A percentile compares a stretch with the other conserved stretches of the same genome.
Conservation (phyloP, 2,113 vertebrate genomes). For the Lagopus muta region DNA sequence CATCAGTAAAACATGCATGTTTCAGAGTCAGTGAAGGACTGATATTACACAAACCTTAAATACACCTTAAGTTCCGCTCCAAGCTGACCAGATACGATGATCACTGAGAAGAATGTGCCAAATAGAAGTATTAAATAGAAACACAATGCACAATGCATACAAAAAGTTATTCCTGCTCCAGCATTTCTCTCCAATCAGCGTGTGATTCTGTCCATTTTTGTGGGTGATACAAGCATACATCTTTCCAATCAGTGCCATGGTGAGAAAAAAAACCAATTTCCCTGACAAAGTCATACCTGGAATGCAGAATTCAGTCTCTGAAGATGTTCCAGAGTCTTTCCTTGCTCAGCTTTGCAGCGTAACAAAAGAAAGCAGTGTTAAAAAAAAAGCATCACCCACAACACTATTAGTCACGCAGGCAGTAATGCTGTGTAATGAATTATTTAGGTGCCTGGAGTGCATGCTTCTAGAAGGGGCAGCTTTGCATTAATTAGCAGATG, state of each 20-base stretch:
- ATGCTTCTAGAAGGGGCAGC: background rate
- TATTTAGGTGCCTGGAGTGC: background rate
- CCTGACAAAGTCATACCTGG: slow-evolving; percentile 66
- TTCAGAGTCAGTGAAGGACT: background rate
- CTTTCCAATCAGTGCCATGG: background rate
- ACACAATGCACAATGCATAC: background rate
- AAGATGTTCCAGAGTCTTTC: slow-evolving; percentile 75
- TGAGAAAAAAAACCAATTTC: background rate
- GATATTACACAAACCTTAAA: background rate
- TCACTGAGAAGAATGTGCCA: background rate
- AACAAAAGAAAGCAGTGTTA: slow-evolving; percentile 28
- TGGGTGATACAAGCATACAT: background rate
- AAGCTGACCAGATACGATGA: background rate
- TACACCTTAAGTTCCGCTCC: background rate
- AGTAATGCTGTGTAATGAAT: background rate
- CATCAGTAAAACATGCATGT: background rate
- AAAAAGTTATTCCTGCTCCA: background rate
- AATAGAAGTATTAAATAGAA: background rate
- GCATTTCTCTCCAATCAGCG: background rate
- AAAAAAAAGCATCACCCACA: background rate
- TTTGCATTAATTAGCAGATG: background rate
- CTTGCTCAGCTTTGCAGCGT: slow-evolving; percentile 74
- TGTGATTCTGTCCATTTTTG: background rate
- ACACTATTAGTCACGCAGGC: background rate
- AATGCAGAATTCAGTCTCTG: slow-evolving; percentile 76